Evolutionary conservation across 2,797 vertebrate species (phyloP).

Genomic region (Falco novaeseelandiae): DNA sequence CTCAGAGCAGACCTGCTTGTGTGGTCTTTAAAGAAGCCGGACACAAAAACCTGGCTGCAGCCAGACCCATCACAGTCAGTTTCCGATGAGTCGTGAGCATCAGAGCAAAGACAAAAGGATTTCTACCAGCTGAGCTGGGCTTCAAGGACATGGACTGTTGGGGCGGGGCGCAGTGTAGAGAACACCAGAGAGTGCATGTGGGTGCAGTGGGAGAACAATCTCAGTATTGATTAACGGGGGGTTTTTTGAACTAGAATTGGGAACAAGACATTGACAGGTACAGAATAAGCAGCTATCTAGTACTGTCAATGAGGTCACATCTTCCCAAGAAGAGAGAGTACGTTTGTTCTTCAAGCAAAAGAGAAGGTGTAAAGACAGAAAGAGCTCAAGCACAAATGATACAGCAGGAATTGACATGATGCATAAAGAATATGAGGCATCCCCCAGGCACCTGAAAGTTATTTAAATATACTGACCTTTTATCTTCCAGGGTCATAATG

Average conservation of each 20-base stretch:
- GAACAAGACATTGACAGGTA: background rate
- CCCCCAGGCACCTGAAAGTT: rapidly evolving
- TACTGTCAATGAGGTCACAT: background rate
- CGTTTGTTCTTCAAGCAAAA: background rate
- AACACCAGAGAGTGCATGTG: background rate
- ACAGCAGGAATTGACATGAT: background rate
- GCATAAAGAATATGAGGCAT: background rate
- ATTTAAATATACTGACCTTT: too few relatives aligned
- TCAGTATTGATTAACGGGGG: background rate
- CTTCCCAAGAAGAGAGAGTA: background rate
- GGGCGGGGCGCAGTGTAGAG: background rate
- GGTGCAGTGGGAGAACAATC: background rate
- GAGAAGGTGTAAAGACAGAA: background rate
- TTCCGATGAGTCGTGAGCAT: background rate
- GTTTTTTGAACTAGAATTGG: background rate
- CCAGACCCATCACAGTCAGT: background rate
- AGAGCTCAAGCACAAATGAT: background rate
- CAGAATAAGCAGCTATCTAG: background rate
- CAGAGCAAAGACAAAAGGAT: background rate
- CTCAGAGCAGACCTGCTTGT: background rate
- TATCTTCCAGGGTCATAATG: too few relatives aligned
- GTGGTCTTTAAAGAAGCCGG: background rate
- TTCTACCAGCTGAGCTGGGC: background rate
- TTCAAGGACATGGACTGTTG: background rate
- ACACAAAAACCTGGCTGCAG: background rate